A percentile compares a stretch with the other conserved stretches of the same genome.
Evolutionary conservation across 2,797 vertebrate species (phyloP).

Genomic region (Poeciliopsis gracilis): DNA sequence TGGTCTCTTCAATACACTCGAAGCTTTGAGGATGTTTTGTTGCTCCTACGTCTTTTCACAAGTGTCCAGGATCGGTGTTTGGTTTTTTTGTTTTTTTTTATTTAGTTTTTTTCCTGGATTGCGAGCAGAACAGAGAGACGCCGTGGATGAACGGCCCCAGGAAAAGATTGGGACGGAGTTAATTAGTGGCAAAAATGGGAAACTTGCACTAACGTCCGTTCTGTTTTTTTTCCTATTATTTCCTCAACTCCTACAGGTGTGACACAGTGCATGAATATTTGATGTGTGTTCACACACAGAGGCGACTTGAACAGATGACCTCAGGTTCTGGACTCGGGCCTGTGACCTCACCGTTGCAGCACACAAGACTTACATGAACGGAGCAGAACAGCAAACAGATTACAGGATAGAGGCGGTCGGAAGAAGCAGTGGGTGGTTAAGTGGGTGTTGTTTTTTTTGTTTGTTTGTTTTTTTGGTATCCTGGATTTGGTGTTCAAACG

Average conservation of each 20-base stretch:
- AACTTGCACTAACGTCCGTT: slow-evolving; percentile 38
- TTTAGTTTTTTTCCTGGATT: neutral
- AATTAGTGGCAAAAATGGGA: neutral
- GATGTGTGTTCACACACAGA: neutral
- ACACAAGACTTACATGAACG: neutral
- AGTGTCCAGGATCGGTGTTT: slow-evolving; percentile 3
- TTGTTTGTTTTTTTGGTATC: neutral
- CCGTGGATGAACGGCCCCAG: slow-evolving; percentile 26
- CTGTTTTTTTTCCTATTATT: neutral
- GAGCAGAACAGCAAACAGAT: neutral
- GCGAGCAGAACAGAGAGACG: slow-evolving; percentile 5
- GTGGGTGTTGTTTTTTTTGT: neutral
- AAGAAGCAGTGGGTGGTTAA: neutral
- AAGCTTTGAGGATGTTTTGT: slow-evolving; percentile 12
- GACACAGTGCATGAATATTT: neutral
- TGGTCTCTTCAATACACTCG: slow-evolving; percentile 20
- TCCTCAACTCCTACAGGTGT: neutral
- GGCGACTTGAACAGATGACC: neutral
- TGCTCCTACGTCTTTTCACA: neutral
- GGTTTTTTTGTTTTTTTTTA: slow-evolving; percentile 3
- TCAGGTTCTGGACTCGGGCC: neutral
- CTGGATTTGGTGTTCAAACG: neutral
- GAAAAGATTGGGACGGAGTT: slow-evolving; percentile 12
- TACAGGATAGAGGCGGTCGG: neutral
- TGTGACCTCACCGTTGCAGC: neutral